These are phyloP conservation scores for Acleris emargana DNA, from an alignment of 2,888 invertebrate species.

Conservation along the genomic window DNA sequence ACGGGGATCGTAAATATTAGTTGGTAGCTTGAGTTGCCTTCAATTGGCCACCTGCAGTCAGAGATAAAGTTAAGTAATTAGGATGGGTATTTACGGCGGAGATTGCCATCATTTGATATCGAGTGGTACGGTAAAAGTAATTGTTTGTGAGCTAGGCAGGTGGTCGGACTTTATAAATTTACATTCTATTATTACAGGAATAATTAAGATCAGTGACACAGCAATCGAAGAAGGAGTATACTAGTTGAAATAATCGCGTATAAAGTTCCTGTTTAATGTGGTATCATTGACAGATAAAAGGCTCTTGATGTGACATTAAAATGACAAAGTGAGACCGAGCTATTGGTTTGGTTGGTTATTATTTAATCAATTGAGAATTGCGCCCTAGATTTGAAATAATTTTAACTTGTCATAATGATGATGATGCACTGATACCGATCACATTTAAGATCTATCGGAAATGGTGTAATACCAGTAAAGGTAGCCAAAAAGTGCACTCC, in stretches of 20 bases:
- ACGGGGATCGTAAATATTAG: constrained; percentile 62
- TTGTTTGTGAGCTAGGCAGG: constrained; percentile 5
- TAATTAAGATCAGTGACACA: background rate
- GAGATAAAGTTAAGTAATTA: constrained; percentile 33
- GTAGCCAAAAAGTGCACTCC: background rate
- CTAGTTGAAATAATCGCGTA: background rate
- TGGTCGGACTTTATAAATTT: constrained; percentile 1
- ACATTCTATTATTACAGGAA: background rate
- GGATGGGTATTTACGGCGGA: constrained; percentile 18
- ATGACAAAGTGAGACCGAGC: no score
- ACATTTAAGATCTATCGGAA: background rate
- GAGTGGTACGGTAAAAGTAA: constrained; percentile 5
- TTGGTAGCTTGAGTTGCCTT: constrained; percentile 42
- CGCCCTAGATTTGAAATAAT: no score
- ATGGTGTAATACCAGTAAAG: background rate
- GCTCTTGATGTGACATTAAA: no score
- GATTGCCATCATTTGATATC: constrained; percentile 26
- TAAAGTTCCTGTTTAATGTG: background rate
- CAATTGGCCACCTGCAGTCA: constrained; percentile 24
- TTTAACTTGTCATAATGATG: no score
- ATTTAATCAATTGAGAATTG: no score
- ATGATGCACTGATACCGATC: background rate
- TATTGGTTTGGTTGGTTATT: no score
- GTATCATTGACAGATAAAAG: no score
- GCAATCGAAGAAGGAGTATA: background rate